phyloP scores from a whole-genome alignment of 2,888 invertebrate genomes.

The Exocentrus adspersus region DNA sequence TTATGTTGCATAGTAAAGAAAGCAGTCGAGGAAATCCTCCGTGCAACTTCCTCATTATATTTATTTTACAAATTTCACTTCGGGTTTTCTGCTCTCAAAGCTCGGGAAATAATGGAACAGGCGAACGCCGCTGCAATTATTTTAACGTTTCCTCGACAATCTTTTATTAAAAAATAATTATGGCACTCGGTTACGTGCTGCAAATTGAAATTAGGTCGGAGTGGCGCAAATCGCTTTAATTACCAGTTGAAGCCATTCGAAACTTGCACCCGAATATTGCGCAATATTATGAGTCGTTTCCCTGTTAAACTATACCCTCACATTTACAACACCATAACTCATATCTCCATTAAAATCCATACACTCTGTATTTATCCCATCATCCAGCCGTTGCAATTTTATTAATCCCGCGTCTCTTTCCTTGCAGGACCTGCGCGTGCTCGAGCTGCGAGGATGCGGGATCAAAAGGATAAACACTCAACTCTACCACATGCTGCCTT shows the following conservation, averaged over 20 bases:
- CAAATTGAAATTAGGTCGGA: neutral
- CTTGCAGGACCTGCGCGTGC: constrained; percentile 74
- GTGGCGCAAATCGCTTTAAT: neutral
- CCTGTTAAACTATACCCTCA: neutral
- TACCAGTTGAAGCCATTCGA: neutral
- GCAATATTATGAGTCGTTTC: neutral
- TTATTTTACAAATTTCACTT: constrained; percentile 6
- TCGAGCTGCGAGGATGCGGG: constrained; percentile 79
- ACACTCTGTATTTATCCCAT: constrained; percentile 1
- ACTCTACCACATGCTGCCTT: constrained; percentile 79
- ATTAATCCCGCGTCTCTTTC: constrained; percentile 33
- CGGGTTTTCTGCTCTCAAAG: neutral
- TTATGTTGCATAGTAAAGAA: neutral
- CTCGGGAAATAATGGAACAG: neutral
- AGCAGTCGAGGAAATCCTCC: neutral
- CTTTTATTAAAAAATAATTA: constrained; percentile 12
- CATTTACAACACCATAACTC: too few species aligned
- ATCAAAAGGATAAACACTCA: constrained; percentile 80
- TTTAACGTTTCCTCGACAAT: neutral
- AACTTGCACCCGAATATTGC: neutral
- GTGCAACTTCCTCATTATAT: constrained; percentile 3
- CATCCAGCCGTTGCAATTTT: too few species aligned
- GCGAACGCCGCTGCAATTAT: neutral
- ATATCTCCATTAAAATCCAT: too few species aligned
- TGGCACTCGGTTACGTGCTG: neutral